Percentiles rank a stretch among this genome's conserved stretches.
phyloP scores from a whole-genome alignment of 2,888 invertebrate genomes.

The Thecophora atra region DNA sequence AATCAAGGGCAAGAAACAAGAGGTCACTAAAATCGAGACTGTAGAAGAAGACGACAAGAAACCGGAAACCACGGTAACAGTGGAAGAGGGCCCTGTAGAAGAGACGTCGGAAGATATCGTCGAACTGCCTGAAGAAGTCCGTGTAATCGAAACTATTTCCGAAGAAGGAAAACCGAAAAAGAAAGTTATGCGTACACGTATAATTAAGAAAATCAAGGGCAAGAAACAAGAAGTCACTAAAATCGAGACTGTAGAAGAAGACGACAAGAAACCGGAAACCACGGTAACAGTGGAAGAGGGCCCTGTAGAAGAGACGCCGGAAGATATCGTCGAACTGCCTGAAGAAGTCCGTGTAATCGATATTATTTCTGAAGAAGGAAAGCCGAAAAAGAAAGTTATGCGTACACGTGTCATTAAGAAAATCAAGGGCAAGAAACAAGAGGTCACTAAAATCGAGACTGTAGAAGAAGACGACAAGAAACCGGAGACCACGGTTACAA shows the following conservation, averaged over 20 bases:
- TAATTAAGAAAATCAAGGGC: slow-evolving; percentile 22
- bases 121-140: slow-evolving; percentile 21
- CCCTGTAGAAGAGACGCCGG: slow-evolving; percentile 9
- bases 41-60: slow-evolving; percentile 14
- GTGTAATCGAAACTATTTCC: slow-evolving; percentile 16
- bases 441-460: slow-evolving; percentile 18
- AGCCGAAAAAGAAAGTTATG: slow-evolving; percentile 8
- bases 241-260: slow-evolving; percentile 26
- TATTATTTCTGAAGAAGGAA: slow-evolving; percentile 12
- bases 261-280: slow-evolving; percentile 23
- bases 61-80: slow-evolving; percentile 7
- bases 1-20: slow-evolving; percentile 4
- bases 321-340: slow-evolving; percentile 3
- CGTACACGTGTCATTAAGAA: slow-evolving; percentile 21
- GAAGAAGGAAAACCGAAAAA: slow-evolving; percentile 23
- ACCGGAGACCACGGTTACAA: slow-evolving; percentile 16
- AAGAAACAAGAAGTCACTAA: slow-evolving; percentile 19
- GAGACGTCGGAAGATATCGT: neutral
- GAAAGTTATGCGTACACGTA: slow-evolving; percentile 3
- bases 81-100: neutral
- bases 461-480: slow-evolving; percentile 24
- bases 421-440: slow-evolving; percentile 22
- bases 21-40: slow-evolving; percentile 6
- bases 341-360: slow-evolving; percentile 19
- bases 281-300: slow-evolving; percentile 15